These are phyloP conservation scores for Falco concolor DNA, from an alignment of 2,797 vertebrate genomes.

Conservation along the genomic window DNA sequence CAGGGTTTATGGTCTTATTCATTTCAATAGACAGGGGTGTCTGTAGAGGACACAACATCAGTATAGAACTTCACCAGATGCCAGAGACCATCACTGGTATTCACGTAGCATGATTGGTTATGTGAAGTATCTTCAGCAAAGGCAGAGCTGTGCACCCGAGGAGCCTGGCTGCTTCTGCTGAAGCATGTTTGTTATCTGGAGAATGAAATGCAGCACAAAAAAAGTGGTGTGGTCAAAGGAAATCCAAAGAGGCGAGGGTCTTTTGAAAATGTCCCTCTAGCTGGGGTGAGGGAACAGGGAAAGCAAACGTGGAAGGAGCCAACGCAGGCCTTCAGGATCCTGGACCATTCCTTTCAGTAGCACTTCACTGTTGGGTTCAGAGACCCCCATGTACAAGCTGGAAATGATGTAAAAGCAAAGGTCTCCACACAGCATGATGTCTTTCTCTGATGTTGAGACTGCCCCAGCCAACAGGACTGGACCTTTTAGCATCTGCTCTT, in stretches of 20 bases:
- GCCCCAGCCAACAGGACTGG: not conserved
- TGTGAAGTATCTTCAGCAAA: not conserved
- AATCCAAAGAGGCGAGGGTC: not conserved
- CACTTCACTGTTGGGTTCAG: rapidly evolving
- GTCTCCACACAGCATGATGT: not conserved
- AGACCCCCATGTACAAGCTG: not conserved
- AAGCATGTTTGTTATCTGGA: not conserved
- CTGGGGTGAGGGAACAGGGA: not conserved
- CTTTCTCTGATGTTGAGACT: not conserved
- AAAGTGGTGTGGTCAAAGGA: not conserved
- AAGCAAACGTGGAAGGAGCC: not conserved
- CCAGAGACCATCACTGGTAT: not conserved
- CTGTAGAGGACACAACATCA: not conserved
- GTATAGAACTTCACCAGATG: not conserved
- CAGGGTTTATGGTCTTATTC: not conserved
- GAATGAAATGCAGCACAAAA: not conserved
- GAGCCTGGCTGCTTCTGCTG: not conserved
- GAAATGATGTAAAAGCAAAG: not conserved
- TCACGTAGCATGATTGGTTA: rapidly evolving
- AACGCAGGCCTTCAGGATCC: not conserved
- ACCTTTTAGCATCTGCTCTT: not conserved
- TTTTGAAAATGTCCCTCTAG: not conserved
- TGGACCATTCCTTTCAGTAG: not conserved
- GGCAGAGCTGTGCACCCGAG: not conserved
- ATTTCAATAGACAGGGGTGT: not conserved